Conservation (phyloP, 2,797 vertebrate species). For the Falco concolor region DNA sequence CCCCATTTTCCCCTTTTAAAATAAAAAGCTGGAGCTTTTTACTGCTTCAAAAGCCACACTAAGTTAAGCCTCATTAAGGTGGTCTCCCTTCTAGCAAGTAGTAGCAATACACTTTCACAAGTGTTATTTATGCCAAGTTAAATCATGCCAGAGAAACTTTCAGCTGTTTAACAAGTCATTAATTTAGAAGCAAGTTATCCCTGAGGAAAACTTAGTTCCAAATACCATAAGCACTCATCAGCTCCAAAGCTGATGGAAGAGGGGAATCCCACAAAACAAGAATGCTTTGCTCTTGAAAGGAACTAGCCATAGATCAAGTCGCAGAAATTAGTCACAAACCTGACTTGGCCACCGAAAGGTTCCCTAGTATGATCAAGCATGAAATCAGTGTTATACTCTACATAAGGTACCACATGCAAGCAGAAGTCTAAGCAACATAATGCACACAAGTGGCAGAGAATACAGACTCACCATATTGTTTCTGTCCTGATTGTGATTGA, state of each 20-base stretch:
- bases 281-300: background rate
- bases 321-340: background rate
- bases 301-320: background rate
- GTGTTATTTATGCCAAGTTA: conserved; percentile 24
- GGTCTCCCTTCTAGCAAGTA: background rate
- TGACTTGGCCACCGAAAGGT: background rate
- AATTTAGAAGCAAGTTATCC: background rate
- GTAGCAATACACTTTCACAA: background rate
- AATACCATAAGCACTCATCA: background rate
- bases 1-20: background rate
- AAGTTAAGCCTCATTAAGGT: background rate
- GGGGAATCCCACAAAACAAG: background rate
- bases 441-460: conserved; percentile 32
- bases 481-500: conserved; percentile 94
- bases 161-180: background rate
- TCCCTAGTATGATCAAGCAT: background rate
- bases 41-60: background rate
- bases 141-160: conserved; percentile 35
- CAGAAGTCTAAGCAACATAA: conserved; percentile 38
- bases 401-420: conserved; percentile 51
- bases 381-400: background rate
- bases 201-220: background rate
- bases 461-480: conserved; percentile 96
- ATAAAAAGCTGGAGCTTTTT: background rate
- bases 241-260: background rate